These are phyloP conservation scores for Branchinecta lynchi DNA, from an alignment of 1,140 invertebrate genomes.

Conservation along the genomic window DNA sequence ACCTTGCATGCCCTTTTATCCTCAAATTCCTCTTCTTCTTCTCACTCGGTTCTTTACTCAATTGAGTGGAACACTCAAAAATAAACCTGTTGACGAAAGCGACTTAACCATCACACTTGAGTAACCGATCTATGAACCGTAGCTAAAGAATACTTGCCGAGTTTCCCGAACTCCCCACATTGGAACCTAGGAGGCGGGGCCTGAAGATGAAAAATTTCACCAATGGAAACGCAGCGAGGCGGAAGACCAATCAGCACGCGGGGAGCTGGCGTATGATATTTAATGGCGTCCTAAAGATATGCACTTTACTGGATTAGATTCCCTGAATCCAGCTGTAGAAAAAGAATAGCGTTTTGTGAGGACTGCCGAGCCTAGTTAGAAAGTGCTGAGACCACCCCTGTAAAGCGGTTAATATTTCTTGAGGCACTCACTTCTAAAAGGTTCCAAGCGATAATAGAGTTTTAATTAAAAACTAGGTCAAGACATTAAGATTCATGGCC, in stretches of 20 bases:
- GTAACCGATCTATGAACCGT: constrained; percentile 11
- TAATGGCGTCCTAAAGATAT: background rate
- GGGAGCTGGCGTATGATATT: background rate
- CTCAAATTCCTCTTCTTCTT: background rate
- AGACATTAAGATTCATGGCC: background rate
- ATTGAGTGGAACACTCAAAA: constrained; percentile 10
- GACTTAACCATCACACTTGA: constrained; percentile 11
- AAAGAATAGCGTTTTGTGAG: background rate
- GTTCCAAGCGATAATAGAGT: background rate
- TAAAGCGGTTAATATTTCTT: background rate
- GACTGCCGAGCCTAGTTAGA: background rate
- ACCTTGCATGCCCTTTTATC: background rate
- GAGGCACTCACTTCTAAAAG: background rate
- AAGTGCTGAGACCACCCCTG: background rate
- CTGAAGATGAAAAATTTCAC: background rate
- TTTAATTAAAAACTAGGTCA: background rate
- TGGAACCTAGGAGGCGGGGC: background rate
- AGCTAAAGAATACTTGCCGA: constrained; percentile 3
- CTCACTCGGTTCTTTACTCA: background rate
- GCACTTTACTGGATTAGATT: constrained; percentile 4
- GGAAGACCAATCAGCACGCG: background rate
- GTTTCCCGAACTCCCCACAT: background rate
- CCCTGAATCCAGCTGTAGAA: background rate
- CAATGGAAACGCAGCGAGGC: background rate
- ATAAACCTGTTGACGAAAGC: constrained; percentile 6